Conservation (phyloP, 2,888 invertebrate genomes). For the Eupithecia centaureata region DNA sequence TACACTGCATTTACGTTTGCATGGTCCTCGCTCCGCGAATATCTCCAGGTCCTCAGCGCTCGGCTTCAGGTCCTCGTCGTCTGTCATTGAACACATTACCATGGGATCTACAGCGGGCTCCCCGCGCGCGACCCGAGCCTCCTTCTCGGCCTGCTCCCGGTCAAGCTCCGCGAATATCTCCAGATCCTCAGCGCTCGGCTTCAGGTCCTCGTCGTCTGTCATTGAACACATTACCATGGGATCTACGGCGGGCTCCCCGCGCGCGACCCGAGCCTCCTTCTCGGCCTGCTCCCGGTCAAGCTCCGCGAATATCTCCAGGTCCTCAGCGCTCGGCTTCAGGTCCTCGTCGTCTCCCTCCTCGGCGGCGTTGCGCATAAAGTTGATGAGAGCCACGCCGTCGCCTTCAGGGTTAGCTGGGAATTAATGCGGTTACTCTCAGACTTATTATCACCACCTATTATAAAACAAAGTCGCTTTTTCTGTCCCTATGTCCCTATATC, state of each 20-base stretch:
- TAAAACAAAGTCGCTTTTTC: no score
- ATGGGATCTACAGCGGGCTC: constrained; percentile 76
- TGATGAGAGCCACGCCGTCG: constrained; percentile 63
- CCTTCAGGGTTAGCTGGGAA: constrained; percentile 53
- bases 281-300: constrained; percentile 68
- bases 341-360: constrained; percentile 57
- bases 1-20: no score
- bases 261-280: constrained; percentile 69
- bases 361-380: constrained; percentile 61
- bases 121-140: constrained; percentile 74
- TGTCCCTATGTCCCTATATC: no score
- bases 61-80: no score
- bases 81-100: no score
- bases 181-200: constrained; percentile 73
- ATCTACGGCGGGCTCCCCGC: constrained; percentile 75
- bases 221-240: constrained; percentile 75
- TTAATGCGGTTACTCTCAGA: not conserved
- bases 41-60: no score
- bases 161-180: constrained; percentile 76
- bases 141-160: constrained; percentile 63
- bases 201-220: constrained; percentile 59
- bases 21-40: no score
- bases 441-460: no score
- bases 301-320: constrained; percentile 74
- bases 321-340: constrained; percentile 71